Evolutionary conservation across 1,140 invertebrate species (phyloP).

Genomic region (Phymastichus coffea): DNA sequence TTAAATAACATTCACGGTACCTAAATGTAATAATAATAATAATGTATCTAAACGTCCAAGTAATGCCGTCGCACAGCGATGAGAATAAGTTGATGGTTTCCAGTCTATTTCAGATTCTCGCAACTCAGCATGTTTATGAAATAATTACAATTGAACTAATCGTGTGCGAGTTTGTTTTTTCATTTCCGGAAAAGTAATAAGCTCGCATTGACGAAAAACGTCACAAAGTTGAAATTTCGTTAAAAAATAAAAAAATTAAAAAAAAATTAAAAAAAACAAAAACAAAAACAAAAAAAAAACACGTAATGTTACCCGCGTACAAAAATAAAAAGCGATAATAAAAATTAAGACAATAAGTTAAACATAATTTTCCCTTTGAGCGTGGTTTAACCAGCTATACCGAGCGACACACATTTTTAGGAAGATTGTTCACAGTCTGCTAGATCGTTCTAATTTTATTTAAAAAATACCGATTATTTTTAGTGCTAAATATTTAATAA

Average conservation of each 20-base stretch:
- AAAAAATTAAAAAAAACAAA: too few relatives aligned
- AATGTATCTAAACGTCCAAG: constrained; percentile 52
- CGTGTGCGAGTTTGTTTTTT: neutral
- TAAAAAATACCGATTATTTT: constrained; percentile 23
- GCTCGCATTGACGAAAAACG: constrained; percentile 29
- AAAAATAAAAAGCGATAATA: constrained; percentile 10
- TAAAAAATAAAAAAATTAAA: too few relatives aligned
- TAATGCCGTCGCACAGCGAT: constrained; percentile 33
- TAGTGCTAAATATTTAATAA: constrained; percentile 24
- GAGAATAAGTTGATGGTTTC: constrained; percentile 35
- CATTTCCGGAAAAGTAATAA: constrained; percentile 19
- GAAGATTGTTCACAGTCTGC: constrained; percentile 12
- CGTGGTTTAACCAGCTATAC: constrained; percentile 30
- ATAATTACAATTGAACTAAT: constrained; percentile 18
- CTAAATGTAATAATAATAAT: constrained; percentile 51
- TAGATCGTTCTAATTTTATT: constrained; percentile 27
- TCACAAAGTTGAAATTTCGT: neutral
- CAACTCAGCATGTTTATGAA: constrained; percentile 28
- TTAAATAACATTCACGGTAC: constrained; percentile 51
- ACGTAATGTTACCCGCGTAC: neutral
- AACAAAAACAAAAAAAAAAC: too few relatives aligned
- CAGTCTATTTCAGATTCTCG: constrained; percentile 37
- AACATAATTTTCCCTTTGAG: constrained; percentile 7
- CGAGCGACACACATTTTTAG: constrained; percentile 7
- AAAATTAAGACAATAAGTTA: constrained; percentile 16